Conservation (phyloP, 2,797 vertebrate genomes). For the Gambusia yucatana region DNA sequence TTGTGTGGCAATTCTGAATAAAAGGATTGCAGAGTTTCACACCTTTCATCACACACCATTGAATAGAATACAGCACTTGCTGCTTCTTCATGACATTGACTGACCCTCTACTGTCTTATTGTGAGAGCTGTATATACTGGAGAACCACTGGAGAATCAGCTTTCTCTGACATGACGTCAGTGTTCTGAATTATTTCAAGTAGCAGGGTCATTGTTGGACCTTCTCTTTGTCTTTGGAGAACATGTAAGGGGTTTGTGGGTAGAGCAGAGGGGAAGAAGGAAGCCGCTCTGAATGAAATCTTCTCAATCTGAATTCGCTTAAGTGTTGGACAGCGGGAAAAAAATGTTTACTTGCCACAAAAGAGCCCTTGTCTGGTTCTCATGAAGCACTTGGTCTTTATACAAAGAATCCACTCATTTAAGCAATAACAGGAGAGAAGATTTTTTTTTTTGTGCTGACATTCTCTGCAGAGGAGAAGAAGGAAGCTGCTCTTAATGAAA, state of each 20-base stretch:
- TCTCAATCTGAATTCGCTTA: conserved; percentile 28
- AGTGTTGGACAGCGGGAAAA: conserved; percentile 16
- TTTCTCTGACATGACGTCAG: conserved; percentile 11
- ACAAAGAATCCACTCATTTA: conserved; percentile 41
- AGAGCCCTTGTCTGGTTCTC: conserved; percentile 37
- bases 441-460: conserved; percentile 26
- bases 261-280: conserved; percentile 8
- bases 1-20: not conserved
- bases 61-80: conserved; percentile 11
- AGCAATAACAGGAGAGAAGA: conserved; percentile 37
- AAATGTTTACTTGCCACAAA: conserved; percentile 37
- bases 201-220: conserved; percentile 43
- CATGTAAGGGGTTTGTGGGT: not conserved
- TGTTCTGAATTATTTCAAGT: conserved; percentile 19
- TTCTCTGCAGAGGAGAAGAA: conserved; percentile 10
- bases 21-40: conserved; percentile 2
- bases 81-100: conserved; percentile 22
- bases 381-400: conserved; percentile 11
- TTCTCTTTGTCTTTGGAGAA: conserved; percentile 41
- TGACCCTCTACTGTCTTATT: conserved; percentile 31
- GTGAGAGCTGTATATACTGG: not conserved
- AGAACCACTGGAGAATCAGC: not conserved
- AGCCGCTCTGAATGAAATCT: conserved; percentile 29
- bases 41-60: conserved; percentile 11
- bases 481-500: conserved; percentile 27